phyloP scores from a whole-genome alignment of 1,140 invertebrate species.

The Drosophila dunni region DNA sequence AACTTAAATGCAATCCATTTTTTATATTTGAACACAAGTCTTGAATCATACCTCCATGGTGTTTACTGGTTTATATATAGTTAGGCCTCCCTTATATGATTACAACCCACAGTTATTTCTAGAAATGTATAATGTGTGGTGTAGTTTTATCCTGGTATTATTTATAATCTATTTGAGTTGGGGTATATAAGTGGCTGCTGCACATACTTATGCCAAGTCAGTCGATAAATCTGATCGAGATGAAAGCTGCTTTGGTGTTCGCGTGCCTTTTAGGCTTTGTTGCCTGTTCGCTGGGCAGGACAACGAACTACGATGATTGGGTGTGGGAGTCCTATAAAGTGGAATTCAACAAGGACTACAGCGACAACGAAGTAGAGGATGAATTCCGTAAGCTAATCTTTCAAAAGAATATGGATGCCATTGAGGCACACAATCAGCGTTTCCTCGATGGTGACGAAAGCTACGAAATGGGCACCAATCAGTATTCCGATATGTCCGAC shows the following conservation, averaged over 20 bases:
- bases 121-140: not conserved
- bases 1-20: not conserved
- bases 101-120: not conserved
- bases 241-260: slow-evolving; percentile 5
- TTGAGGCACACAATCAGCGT: slow-evolving; percentile 23
- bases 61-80: not conserved
- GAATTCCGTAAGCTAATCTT: slow-evolving; percentile 12
- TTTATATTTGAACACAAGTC: too few species aligned
- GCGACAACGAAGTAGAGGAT: slow-evolving; percentile 3
- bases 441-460: slow-evolving; percentile 4
- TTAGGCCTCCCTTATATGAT: not conserved
- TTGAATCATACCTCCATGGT: not conserved
- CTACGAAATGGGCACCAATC: slow-evolving; percentile 29
- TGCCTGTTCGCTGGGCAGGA: slow-evolving; percentile 2
- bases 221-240: slow-evolving; percentile 5
- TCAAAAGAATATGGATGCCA: not conserved
- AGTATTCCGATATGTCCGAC: slow-evolving; percentile 24
- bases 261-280: slow-evolving; percentile 5
- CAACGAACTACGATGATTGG: not conserved
- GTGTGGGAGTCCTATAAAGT: slow-evolving; percentile 18
- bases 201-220: not conserved
- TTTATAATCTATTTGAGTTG: not conserved
- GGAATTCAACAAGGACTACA: slow-evolving; percentile 20
- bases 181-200: slow-evolving; percentile 23
- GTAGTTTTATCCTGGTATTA: not conserved